Evolutionary conservation across 1,140 invertebrate genomes (phyloP).

Genomic region (Aphidius gifuensis): DNA sequence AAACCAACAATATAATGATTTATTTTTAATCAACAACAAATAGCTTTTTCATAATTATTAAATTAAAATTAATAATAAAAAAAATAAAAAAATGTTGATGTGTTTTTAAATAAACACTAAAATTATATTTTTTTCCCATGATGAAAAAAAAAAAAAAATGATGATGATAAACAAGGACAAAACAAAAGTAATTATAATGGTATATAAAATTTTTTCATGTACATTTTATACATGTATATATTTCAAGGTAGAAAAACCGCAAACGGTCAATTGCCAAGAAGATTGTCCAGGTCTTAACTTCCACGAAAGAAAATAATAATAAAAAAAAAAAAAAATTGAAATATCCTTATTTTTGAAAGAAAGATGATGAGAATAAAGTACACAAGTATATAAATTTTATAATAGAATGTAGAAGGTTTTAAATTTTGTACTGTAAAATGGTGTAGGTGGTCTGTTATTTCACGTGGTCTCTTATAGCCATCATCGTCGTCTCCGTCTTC

Average conservation of each 20-base stretch:
- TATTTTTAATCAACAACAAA: not conserved
- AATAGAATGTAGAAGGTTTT: conserved; percentile 28
- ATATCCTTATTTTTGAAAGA: conserved; percentile 10
- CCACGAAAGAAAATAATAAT: conserved; percentile 2
- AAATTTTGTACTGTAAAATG: conserved; percentile 28
- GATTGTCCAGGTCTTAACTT: conserved; percentile 11
- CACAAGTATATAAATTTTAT: conserved; percentile 26
- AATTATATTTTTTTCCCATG: no score
- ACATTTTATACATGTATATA: not conserved
- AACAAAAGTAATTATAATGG: no score
- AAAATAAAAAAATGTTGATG: no score
- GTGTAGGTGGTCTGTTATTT: conserved; percentile 40
- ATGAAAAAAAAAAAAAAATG: no score
- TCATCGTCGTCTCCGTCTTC: no score
- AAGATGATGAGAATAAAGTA: conserved; percentile 23
- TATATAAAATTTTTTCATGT: not conserved
- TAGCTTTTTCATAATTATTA: no score
- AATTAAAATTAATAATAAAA: no score
- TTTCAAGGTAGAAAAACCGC: not conserved
- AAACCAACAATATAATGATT: not conserved
- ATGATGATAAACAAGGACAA: no score
- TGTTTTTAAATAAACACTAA: no score
- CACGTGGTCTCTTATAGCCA: no score
- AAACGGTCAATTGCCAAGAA: conserved; percentile 10
- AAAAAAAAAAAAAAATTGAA: no score